Evolutionary conservation across 1,140 invertebrate genomes (phyloP).

Genomic region (Camponotus floridanus): DNA sequence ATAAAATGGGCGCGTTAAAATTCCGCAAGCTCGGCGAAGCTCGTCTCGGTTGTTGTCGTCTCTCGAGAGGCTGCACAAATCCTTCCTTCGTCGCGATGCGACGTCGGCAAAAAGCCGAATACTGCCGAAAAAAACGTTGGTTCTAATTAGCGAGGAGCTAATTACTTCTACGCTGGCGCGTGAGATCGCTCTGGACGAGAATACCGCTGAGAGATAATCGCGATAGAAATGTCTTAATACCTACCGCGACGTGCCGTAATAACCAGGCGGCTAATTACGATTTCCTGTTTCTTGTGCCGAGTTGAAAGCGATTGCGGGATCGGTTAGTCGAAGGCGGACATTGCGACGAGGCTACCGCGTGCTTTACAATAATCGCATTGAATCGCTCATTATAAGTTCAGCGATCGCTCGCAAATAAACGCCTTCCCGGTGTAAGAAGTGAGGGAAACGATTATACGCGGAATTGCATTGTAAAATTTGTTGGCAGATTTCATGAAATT

Average conservation of each 20-base stretch:
- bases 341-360: not conserved
- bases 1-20: constrained; percentile 4
- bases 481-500: not conserved
- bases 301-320: constrained; percentile 14
- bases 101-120: constrained; percentile 25
- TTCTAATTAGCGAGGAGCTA: constrained; percentile 54
- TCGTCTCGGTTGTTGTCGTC: constrained; percentile 5
- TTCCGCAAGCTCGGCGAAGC: not conserved
- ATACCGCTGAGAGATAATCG: constrained; percentile 54
- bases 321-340: constrained; percentile 33
- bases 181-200: constrained; percentile 40
- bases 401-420: not conserved
- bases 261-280: constrained; percentile 63
- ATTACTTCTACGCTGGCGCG: constrained; percentile 42
- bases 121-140: constrained; percentile 21
- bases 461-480: constrained; percentile 9
- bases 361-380: constrained; percentile 29
- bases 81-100: not conserved
- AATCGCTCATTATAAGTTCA: constrained; percentile 44
- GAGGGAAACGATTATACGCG: constrained; percentile 3
- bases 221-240: constrained; percentile 48
- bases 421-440: not conserved
- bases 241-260: constrained; percentile 53
- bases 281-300: constrained; percentile 66
- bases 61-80: constrained; percentile 5